phyloP scores from a whole-genome alignment of 2,797 vertebrate species.

The Enteromius argenteus region DNA sequence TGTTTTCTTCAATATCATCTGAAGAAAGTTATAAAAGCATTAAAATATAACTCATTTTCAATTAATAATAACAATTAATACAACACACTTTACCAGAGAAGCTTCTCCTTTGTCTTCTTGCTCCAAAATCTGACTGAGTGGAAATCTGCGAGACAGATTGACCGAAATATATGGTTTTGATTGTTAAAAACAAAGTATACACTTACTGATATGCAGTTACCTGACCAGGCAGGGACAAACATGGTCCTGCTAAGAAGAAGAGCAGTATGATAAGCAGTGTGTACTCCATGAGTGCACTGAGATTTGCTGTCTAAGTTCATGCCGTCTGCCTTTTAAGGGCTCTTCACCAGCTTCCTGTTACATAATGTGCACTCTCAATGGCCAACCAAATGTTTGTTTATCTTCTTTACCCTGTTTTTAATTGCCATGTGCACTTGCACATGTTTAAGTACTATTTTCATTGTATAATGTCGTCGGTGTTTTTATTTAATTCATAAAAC shows the following conservation, averaged over 20 bases:
- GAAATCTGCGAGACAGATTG: slow-evolving; percentile 6
- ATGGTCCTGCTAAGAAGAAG: not conserved
- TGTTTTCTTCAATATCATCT: slow-evolving; percentile 43
- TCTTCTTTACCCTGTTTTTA: not conserved
- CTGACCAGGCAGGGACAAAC: slow-evolving; percentile 19
- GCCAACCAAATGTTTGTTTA: not conserved
- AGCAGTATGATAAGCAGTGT: slow-evolving; percentile 6
- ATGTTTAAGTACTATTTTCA: not conserved
- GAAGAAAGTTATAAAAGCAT: not conserved
- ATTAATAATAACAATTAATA: not conserved
- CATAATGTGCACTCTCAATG: not conserved
- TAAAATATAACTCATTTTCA: not conserved
- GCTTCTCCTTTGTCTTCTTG: slow-evolving; percentile 28
- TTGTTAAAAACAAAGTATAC: not conserved
- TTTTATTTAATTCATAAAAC: not conserved
- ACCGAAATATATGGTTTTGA: not conserved
- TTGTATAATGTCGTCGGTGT: not conserved
- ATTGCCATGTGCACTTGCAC: not conserved
- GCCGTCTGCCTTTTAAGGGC: slow-evolving; percentile 8
- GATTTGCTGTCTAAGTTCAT: not conserved
- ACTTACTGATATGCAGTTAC: slow-evolving; percentile 14
- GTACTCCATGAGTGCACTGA: slow-evolving; percentile 39
- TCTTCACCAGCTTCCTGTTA: not conserved
- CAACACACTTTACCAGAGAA: slow-evolving; percentile 38
- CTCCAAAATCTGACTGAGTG: slow-evolving; percentile 7